phyloP scores from a whole-genome alignment of 1,140 invertebrate species.

The Stegodyphus dumicola region DNA sequence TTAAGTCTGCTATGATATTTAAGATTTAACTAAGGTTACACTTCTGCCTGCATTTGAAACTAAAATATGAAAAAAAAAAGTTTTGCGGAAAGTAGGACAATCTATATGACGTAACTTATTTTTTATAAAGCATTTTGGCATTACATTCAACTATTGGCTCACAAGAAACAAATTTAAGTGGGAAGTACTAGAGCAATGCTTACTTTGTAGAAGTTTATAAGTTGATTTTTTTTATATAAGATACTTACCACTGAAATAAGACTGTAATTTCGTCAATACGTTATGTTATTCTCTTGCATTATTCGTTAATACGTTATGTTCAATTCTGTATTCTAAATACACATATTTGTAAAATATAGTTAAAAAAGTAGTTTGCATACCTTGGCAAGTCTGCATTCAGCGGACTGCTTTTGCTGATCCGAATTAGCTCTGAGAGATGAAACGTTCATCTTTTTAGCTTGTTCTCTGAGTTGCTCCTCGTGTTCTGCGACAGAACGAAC shows the following conservation, averaged over 20 bases:
- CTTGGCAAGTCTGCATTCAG: conserved; percentile 82
- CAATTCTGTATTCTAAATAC: neutral
- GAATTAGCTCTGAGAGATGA: conserved; percentile 77
- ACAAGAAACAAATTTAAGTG: no score
- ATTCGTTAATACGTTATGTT: neutral
- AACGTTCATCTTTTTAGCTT: conserved; percentile 88
- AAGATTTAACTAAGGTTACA: no score
- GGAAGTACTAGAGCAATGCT: neutral
- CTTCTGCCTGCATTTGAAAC: no score
- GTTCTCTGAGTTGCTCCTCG: conserved; percentile 84
- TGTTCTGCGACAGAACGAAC: conserved; percentile 83
- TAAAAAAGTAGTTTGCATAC: conserved; percentile 64
- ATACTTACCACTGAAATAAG: neutral
- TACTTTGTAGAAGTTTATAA: neutral
- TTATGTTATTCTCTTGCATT: no score
- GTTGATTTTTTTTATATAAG: neutral
- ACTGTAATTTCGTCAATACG: neutral
- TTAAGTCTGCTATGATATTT: no score
- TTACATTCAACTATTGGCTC: no score
- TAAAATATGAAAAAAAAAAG: no score
- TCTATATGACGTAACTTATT: no score
- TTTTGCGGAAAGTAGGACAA: no score
- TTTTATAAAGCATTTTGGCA: no score
- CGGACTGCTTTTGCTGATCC: conserved; percentile 76
- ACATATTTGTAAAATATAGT: neutral